Evolutionary conservation across 2,113 vertebrate species (phyloP).

Genomic region (Muntiacus reevesi): DNA sequence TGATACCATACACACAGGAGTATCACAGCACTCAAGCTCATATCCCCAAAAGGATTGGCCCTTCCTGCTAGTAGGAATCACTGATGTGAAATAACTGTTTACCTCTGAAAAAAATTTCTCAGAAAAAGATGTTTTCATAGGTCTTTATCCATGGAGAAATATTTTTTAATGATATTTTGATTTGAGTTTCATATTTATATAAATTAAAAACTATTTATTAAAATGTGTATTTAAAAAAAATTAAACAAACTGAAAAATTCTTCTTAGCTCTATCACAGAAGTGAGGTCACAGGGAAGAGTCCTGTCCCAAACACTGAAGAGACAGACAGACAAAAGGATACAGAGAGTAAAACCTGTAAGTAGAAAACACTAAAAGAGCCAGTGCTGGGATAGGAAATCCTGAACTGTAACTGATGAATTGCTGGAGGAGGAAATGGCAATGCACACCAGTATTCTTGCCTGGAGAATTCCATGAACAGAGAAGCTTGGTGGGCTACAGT

Average conservation of each 20-base stretch:
- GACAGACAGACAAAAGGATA: not conserved
- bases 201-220: not conserved
- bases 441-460: not conserved
- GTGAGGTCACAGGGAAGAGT: not conserved
- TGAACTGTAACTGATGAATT: not conserved
- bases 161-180: not conserved
- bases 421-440: not conserved
- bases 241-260: not conserved
- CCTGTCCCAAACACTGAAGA: not conserved
- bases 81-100: not conserved
- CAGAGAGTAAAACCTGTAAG: not conserved
- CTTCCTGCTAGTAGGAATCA: not conserved
- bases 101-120: not conserved
- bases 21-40: not conserved
- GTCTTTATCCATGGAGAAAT: not conserved
- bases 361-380: not conserved
- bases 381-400: not conserved
- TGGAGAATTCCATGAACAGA: not conserved
- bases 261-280: not conserved
- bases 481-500: not conserved
- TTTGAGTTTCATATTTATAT: not conserved
- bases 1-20: not conserved
- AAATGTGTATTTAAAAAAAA: not conserved
- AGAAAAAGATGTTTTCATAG: not conserved
- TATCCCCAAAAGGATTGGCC: not conserved